These are phyloP conservation scores for Drosophila demipolita DNA, from an alignment of 2,888 invertebrate species.

Conservation along the genomic window DNA sequence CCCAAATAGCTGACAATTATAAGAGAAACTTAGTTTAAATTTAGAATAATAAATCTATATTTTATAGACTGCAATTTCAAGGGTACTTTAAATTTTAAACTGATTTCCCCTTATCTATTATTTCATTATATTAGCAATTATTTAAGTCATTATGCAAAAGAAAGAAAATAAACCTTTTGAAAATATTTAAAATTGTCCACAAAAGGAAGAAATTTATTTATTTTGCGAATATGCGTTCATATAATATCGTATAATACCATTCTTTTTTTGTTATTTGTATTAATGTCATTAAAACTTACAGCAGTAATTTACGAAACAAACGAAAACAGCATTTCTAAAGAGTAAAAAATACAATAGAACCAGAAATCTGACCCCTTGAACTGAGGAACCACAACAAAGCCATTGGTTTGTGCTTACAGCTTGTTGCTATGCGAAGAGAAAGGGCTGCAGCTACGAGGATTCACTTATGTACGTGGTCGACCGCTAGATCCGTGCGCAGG, in stretches of 20 bases:
- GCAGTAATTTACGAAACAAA: not conserved
- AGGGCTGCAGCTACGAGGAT: constrained; percentile 12
- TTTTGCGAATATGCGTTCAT: not conserved
- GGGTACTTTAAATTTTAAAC: not conserved
- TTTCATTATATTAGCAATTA: not conserved
- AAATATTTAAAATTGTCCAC: not conserved
- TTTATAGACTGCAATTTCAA: not conserved
- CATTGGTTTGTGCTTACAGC: constrained; percentile 15
- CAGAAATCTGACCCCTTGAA: constrained; percentile 16
- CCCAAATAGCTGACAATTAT: constrained; percentile 4
- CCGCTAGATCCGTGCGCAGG: constrained; percentile 20
- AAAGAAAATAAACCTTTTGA: not conserved
- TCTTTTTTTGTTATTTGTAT: not conserved
- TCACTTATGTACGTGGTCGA: constrained; percentile 45
- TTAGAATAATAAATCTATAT: not conserved
- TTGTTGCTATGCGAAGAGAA: not conserved
- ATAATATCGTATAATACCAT: not conserved
- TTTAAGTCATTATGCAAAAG: not conserved
- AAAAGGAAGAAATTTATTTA: not conserved
- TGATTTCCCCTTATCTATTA: not conserved
- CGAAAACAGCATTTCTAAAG: not conserved
- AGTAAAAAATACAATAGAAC: not conserved
- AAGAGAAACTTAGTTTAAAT: not conserved
- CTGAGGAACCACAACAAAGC: constrained; percentile 26
- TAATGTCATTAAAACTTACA: not conserved